Conservation (phyloP, 2,888 invertebrate species). For the Cephalotes varians region DNA sequence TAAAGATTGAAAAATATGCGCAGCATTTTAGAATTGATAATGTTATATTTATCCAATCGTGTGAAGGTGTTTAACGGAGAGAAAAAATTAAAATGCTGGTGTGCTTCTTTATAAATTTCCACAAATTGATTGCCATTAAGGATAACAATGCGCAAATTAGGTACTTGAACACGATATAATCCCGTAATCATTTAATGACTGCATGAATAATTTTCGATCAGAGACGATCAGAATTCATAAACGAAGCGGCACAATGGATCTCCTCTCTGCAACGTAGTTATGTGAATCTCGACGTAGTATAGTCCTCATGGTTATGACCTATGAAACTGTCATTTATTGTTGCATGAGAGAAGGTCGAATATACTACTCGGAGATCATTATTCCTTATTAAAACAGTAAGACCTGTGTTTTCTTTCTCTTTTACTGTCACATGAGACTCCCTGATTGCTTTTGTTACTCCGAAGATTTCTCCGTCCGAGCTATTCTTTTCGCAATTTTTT, state of each 20-base stretch:
- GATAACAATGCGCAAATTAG: conserved; percentile 30
- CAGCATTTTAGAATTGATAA: not conserved
- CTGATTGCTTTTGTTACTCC: conserved; percentile 57
- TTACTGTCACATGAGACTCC: not conserved
- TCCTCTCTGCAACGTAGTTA: not conserved
- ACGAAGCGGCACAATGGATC: conserved; percentile 13
- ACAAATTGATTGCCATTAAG: conserved; percentile 2
- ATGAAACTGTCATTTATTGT: conserved; percentile 37
- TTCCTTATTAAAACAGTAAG: conserved; percentile 61
- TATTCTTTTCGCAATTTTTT: conserved; percentile 11
- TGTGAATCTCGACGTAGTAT: conserved; percentile 29
- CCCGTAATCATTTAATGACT: conserved; percentile 27
- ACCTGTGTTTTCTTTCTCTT: conserved; percentile 1
- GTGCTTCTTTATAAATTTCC: not conserved
- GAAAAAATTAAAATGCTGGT: not conserved
- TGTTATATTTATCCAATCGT: not conserved
- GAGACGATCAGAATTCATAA: conserved; percentile 21
- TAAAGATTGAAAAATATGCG: not conserved
- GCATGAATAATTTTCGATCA: conserved; percentile 34
- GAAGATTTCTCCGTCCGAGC: conserved; percentile 56
- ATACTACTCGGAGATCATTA: conserved; percentile 42
- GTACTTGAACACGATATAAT: conserved; percentile 17
- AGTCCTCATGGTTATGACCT: conserved; percentile 17
- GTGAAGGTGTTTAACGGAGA: not conserved
- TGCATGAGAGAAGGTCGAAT: conserved; percentile 59